phyloP scores from a whole-genome alignment of 1,140 invertebrate genomes.

The Penaeus chinensis region DNA sequence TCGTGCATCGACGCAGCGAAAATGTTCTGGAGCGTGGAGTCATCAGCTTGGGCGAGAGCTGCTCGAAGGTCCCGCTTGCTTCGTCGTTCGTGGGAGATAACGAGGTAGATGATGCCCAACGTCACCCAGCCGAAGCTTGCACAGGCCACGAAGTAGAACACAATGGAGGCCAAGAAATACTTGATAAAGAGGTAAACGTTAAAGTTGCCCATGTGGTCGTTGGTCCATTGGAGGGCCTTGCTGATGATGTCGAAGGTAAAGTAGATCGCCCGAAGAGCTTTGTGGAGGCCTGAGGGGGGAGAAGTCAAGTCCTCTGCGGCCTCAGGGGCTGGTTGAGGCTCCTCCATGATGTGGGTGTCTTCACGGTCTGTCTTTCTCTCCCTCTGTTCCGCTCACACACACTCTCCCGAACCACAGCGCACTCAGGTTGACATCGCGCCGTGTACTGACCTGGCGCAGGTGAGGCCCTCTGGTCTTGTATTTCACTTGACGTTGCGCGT shows the following conservation, averaged over 20 bases:
- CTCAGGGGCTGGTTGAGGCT: too few relatives aligned
- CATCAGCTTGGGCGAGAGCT: not conserved
- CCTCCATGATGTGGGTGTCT: too few relatives aligned
- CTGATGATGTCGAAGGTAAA: not conserved
- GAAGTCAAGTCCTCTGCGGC: too few relatives aligned
- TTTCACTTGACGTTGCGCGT: too few relatives aligned
- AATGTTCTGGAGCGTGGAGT: not conserved
- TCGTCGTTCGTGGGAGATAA: not conserved
- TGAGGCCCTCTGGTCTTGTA: too few relatives aligned
- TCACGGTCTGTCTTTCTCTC: too few relatives aligned
- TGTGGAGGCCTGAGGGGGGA: too few relatives aligned
- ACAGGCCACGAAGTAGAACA: not conserved
- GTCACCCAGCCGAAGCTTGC: not conserved
- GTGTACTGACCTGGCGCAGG: too few relatives aligned
- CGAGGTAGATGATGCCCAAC: constrained; percentile 9
- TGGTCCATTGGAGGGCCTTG: not conserved
- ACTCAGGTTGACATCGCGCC: too few relatives aligned
- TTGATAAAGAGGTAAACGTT: not conserved
- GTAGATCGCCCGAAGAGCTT: too few relatives aligned
- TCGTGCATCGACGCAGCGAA: not conserved
- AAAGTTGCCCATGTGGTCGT: not conserved
- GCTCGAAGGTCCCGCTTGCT: not conserved
- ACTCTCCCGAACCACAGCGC: too few relatives aligned
- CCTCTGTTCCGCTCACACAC: too few relatives aligned
- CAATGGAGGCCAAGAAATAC: not conserved